Percentiles rank a stretch among this genome's conserved stretches.
These are phyloP conservation scores for Drosophila formosana DNA, from an alignment of 2,888 invertebrate species.

Conservation along the genomic window DNA sequence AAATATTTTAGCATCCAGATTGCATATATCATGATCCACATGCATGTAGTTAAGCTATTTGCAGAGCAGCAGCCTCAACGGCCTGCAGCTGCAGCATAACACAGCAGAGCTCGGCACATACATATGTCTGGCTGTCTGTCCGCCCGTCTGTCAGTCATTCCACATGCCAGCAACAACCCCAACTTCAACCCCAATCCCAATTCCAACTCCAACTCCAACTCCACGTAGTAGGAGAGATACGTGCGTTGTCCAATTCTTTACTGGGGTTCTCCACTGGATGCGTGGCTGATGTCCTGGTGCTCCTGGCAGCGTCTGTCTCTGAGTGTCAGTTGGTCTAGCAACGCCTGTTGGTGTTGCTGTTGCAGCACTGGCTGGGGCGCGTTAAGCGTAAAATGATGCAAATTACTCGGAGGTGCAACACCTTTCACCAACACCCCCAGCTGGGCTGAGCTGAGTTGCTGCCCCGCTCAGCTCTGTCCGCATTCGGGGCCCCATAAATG, in stretches of 20 bases:
- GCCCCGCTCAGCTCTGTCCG: not conserved
- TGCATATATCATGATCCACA: not conserved
- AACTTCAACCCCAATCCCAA: not conserved
- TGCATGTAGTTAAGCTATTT: not conserved
- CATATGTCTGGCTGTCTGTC: conserved; percentile 12
- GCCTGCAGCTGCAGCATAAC: conserved; percentile 41
- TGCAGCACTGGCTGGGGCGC: conserved; percentile 41
- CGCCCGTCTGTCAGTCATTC: not conserved
- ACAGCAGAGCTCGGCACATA: not conserved
- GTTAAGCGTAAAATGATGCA: conserved; percentile 73
- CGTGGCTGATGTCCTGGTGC: conserved; percentile 11
- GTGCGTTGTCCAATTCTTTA: conserved; percentile 9
- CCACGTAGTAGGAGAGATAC: not conserved
- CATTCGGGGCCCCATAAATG: conserved; percentile 39
- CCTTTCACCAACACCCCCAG: conserved; percentile 36
- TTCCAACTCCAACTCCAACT: not conserved
- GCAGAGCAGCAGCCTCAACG: not conserved
- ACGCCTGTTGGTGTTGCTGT: conserved; percentile 25
- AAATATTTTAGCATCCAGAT: not conserved
- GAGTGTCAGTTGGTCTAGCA: conserved; percentile 58
- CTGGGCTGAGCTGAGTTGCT: not conserved
- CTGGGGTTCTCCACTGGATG: conserved; percentile 18
- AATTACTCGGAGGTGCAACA: conserved; percentile 65
- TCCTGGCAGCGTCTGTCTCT: conserved; percentile 38
- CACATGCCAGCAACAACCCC: not conserved